These are phyloP conservation scores for Epinotia brunnichana DNA, from an alignment of 2,888 invertebrate species.

Conservation along the genomic window DNA sequence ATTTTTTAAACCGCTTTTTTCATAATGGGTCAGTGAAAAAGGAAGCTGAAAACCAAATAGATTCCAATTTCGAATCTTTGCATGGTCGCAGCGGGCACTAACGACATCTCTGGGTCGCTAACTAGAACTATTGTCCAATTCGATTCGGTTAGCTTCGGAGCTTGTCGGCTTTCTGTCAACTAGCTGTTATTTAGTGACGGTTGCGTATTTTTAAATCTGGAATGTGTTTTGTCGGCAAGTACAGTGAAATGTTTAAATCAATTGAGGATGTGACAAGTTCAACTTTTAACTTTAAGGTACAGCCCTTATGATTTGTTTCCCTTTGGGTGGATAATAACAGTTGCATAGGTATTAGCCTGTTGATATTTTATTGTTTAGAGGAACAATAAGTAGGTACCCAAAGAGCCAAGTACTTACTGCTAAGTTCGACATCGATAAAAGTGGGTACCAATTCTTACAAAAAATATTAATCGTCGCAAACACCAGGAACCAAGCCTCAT, in stretches of 20 bases:
- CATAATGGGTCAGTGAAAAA: conserved; percentile 15
- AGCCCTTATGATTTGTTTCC: neutral
- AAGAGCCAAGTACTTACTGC: neutral
- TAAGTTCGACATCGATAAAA: neutral
- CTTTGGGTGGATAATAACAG: conserved; percentile 1
- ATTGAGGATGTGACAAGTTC: conserved; percentile 21
- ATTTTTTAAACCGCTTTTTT: conserved; percentile 3
- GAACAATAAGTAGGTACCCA: neutral
- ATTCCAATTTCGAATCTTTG: conserved; percentile 69
- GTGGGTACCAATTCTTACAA: neutral
- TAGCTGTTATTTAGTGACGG: conserved; percentile 74
- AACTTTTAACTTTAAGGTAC: conserved; percentile 14
- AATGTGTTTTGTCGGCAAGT: conserved; percentile 68
- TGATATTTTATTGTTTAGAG: conserved; percentile 2
- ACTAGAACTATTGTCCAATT: conserved; percentile 80
- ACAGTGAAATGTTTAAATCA: conserved; percentile 42
- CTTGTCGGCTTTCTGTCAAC: conserved; percentile 73
- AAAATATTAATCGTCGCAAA: no score
- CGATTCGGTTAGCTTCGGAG: conserved; percentile 67
- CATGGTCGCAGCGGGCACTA: conserved; percentile 77
- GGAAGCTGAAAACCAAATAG: conserved; percentile 45
- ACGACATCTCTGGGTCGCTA: conserved; percentile 80
- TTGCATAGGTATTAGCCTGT: conserved; percentile 13
- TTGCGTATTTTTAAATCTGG: conserved; percentile 71
- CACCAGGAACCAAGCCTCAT: neutral